These are phyloP conservation scores for Cecidostiba fungosa DNA, from an alignment of 2,888 invertebrate species.

Conservation along the genomic window DNA sequence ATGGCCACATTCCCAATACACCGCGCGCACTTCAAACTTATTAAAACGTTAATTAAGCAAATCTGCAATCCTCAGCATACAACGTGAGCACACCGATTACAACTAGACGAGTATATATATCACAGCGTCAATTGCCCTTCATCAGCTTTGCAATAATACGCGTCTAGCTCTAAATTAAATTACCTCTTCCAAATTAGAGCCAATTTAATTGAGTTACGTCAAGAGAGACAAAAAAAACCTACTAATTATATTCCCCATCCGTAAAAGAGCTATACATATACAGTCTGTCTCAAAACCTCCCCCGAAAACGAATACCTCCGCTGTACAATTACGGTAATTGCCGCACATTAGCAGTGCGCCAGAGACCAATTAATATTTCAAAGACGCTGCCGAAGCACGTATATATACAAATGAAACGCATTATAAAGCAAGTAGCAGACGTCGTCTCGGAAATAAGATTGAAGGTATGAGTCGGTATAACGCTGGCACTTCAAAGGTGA, in stretches of 20 bases:
- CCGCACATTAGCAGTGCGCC: neutral
- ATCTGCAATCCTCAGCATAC: neutral
- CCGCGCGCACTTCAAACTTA: neutral
- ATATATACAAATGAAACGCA: no score
- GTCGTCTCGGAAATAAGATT: neutral
- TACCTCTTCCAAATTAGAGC: neutral
- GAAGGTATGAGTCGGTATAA: neutral
- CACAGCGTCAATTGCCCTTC: neutral
- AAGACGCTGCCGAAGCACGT: no score
- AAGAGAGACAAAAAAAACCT: neutral
- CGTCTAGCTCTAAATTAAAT: neutral
- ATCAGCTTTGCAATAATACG: no score
- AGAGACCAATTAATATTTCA: neutral
- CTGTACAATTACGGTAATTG: neutral
- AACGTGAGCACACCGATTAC: neutral
- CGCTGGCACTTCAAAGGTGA: neutral
- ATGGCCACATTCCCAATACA: neutral
- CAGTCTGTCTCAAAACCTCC: neutral
- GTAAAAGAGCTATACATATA: neutral
- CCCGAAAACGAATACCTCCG: neutral
- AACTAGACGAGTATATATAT: no score
- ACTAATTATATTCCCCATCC: neutral
- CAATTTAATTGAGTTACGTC: neutral
- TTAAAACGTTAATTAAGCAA: conserved; percentile 13
- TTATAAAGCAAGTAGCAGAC: neutral